phyloP scores from a whole-genome alignment of 1,140 invertebrate species.

The Lordiphosa clarofinis region DNA sequence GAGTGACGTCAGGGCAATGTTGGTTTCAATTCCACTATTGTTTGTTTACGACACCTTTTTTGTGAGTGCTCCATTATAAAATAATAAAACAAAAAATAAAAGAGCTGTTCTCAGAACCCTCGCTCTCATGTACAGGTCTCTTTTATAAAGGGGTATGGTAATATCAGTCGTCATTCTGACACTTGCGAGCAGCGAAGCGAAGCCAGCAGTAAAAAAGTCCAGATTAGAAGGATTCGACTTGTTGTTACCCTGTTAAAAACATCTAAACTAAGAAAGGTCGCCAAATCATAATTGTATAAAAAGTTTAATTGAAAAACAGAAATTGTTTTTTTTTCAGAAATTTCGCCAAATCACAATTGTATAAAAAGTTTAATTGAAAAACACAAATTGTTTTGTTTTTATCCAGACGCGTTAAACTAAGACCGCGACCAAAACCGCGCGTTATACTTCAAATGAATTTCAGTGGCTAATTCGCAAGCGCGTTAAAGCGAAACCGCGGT shows the following conservation, averaged over 20 bases:
- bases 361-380: no score
- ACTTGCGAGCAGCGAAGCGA: constrained; percentile 37
- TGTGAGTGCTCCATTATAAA: constrained; percentile 30
- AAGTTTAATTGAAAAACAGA: no score
- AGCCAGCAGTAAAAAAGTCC: constrained; percentile 1
- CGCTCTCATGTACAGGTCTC: constrained; percentile 6
- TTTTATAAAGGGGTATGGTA: neutral
- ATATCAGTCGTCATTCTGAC: constrained; percentile 37
- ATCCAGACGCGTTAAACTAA: no score
- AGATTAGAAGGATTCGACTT: neutral
- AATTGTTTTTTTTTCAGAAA: no score
- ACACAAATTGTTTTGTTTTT: neutral
- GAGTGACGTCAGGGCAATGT: constrained; percentile 34
- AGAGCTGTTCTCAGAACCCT: constrained; percentile 35
- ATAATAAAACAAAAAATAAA: constrained; percentile 9
- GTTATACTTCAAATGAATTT: no score
- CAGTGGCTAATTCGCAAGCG: no score
- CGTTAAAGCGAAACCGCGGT: no score
- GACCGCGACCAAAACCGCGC: no score
- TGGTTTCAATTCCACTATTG: constrained; percentile 14
- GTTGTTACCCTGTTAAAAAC: neutral
- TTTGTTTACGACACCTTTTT: constrained; percentile 7
- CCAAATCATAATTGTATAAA: no score
- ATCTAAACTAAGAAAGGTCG: no score
- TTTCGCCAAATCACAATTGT: no score